phyloP scores from a whole-genome alignment of 2,888 invertebrate genomes.

The Heliconius sara region DNA sequence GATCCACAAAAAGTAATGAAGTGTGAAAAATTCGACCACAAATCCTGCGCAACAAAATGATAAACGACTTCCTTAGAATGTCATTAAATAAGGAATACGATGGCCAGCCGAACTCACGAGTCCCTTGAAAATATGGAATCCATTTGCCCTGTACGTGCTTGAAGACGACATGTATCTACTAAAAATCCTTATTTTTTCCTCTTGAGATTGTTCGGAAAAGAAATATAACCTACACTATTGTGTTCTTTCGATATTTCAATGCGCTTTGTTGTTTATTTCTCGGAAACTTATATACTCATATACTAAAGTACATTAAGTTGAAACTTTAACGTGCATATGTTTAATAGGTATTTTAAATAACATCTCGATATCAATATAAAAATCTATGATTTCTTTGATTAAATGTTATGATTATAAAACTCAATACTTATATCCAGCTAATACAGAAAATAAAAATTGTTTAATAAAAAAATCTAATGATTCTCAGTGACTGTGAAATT shows the following conservation, averaged over 20 bases:
- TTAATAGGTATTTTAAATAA: background rate
- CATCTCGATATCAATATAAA: background rate
- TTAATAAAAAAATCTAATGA: background rate
- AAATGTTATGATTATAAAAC: background rate
- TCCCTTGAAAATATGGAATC: conserved; percentile 69
- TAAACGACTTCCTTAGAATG: conserved; percentile 60
- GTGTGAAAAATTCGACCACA: conserved; percentile 34
- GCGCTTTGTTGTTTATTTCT: background rate
- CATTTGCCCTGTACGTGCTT: conserved; percentile 73
- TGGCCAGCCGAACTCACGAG: conserved; percentile 68
- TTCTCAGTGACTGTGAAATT: background rate
- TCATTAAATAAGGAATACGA: conserved; percentile 50
- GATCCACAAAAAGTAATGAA: conserved; percentile 21
- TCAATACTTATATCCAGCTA: background rate
- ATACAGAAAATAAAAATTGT: background rate
- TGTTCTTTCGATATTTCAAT: conserved; percentile 9
- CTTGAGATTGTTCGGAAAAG: conserved; percentile 29
- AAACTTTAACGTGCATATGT: background rate
- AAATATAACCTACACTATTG: conserved; percentile 18
- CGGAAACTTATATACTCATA: background rate
- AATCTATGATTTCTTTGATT: background rate
- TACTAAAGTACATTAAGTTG: background rate
- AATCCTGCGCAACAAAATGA: conserved; percentile 54
- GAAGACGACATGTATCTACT: conserved; percentile 60
- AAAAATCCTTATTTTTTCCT: conserved; percentile 33